Percentiles rank a stretch among this genome's conserved stretches.
Evolutionary conservation across 1,140 invertebrate genomes (phyloP).

Genomic region (Thalassaphorura encarpata): DNA sequence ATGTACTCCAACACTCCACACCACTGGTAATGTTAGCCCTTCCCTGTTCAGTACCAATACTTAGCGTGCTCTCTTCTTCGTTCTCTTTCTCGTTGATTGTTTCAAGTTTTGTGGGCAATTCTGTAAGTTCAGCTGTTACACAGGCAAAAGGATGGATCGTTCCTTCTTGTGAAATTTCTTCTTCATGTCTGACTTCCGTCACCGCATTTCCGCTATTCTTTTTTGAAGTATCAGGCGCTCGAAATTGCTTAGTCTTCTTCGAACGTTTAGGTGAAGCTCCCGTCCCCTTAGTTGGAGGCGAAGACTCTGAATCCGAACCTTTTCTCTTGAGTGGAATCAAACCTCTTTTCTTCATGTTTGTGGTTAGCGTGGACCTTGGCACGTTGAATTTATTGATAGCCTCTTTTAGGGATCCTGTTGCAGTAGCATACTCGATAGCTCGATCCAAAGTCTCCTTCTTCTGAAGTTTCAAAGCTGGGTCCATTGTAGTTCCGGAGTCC

Average conservation of each 20-base stretch:
- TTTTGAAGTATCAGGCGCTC: neutral
- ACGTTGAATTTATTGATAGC: neutral
- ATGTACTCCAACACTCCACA: no score
- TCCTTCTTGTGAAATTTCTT: neutral
- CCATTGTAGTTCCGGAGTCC: no score
- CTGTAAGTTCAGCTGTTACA: no score
- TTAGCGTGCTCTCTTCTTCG: no score
- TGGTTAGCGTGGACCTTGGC: neutral
- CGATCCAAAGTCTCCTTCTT: neutral
- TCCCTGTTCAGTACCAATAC: no score
- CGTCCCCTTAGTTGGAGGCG: no score
- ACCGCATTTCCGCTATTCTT: neutral
- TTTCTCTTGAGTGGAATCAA: neutral
- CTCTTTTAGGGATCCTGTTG: neutral
- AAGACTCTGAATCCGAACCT: no score
- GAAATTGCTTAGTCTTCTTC: neutral
- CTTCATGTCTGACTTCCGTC: neutral
- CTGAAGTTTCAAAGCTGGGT: conserved; percentile 6
- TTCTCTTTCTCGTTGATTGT: no score
- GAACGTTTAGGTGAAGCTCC: neutral
- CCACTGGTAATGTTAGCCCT: no score
- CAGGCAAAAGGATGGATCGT: neutral
- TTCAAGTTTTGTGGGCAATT: no score
- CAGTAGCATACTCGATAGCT: neutral
- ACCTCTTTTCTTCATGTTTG: neutral